Evolutionary conservation across 2,888 invertebrate species (phyloP).

Genomic region (Polyploca ridens): DNA sequence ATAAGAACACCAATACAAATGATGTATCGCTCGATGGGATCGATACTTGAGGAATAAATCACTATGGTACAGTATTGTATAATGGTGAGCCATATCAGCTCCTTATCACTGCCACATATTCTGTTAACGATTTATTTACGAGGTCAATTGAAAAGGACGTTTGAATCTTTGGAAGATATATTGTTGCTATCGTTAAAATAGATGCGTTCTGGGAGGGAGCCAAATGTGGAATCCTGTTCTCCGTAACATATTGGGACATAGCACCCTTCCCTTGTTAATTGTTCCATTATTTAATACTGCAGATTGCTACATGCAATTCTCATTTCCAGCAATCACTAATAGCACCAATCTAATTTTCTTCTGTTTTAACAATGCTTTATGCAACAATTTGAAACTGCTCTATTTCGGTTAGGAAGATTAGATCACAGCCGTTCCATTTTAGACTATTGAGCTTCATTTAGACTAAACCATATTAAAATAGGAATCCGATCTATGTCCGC

Average conservation of each 20-base stretch:
- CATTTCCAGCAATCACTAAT: not conserved
- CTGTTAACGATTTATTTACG: slow-evolving; percentile 36
- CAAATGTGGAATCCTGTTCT: not conserved
- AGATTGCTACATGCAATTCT: not conserved
- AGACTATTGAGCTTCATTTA: slow-evolving; percentile 3
- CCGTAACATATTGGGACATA: not conserved
- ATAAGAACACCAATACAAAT: slow-evolving; percentile 50
- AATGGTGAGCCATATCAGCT: slow-evolving; percentile 31
- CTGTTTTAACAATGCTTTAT: not conserved
- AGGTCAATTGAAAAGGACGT: slow-evolving; percentile 18
- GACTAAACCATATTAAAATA: slow-evolving; percentile 4
- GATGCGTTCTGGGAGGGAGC: not conserved
- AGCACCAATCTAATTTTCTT: not conserved
- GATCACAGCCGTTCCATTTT: not conserved
- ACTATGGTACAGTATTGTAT: slow-evolving; percentile 26
- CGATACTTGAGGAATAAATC: slow-evolving; percentile 59
- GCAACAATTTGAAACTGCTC: not conserved
- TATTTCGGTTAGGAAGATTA: not conserved
- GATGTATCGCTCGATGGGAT: slow-evolving; percentile 60
- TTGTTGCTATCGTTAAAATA: slow-evolving; percentile 19
- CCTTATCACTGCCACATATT: slow-evolving; percentile 28
- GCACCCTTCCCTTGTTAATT: not conserved
- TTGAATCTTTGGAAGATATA: slow-evolving; percentile 33
- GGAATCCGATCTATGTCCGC: not conserved
- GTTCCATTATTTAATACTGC: not conserved